phyloP scores from a whole-genome alignment of 2,888 invertebrate genomes.

The Pachliopta kotzebuea region DNA sequence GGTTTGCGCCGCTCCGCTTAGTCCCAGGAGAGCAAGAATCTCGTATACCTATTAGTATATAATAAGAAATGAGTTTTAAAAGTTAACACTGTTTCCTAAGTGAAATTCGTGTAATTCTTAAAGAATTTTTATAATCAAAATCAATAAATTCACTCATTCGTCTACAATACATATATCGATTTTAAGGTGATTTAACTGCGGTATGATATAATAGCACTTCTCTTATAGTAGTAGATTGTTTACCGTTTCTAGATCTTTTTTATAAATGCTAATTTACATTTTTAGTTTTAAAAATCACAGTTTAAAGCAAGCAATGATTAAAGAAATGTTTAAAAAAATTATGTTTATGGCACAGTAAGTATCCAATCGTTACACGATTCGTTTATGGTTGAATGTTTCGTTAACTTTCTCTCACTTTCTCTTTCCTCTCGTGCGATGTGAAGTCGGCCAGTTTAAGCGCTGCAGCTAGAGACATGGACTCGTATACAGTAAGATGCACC shows the following conservation, averaged over 20 bases:
- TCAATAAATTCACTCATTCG: too few species aligned
- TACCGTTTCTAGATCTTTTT: too few species aligned
- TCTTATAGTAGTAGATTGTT: too few species aligned
- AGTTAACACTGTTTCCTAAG: neutral
- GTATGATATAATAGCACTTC: too few species aligned
- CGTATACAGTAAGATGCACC: conserved; percentile 87
- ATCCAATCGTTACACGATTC: neutral
- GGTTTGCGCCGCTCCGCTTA: conserved; percentile 85
- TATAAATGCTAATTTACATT: too few species aligned
- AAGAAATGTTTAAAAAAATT: too few species aligned
- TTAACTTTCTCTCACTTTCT: conserved; percentile 78
- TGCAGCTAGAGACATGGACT: conserved; percentile 91
- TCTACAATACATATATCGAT: too few species aligned
- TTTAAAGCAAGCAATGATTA: too few species aligned
- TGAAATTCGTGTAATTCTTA: neutral
- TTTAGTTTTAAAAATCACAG: too few species aligned
- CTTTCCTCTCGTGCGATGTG: conserved; percentile 83
- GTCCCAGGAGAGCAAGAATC: conserved; percentile 85
- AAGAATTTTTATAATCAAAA: too few species aligned
- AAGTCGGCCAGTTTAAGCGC: conserved; percentile 90
- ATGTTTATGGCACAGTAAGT: too few species aligned
- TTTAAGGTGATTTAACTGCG: too few species aligned
- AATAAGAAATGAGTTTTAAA: neutral
- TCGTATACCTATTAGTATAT: conserved; percentile 84
- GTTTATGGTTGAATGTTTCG: neutral